Conservation (phyloP, 2,113 vertebrate genomes). For the Diphyllodes magnificus region DNA sequence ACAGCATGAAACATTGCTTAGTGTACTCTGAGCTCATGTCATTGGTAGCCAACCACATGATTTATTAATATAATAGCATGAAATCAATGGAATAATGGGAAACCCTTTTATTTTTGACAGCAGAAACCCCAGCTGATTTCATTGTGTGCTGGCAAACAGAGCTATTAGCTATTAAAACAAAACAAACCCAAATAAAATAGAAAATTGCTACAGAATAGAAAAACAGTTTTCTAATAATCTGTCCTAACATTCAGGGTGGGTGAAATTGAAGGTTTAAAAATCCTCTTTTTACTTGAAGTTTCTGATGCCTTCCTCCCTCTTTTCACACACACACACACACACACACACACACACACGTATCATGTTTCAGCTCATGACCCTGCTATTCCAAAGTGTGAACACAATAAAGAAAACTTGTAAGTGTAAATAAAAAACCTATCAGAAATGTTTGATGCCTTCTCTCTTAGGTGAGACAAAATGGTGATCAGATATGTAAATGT, state of each 20-base stretch:
- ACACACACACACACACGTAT: fast-evolving
- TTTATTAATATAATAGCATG: not conserved
- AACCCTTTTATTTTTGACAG: not conserved
- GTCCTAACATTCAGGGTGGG: not conserved
- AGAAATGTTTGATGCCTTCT: not conserved
- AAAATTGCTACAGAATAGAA: not conserved
- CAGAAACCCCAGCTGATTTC: not conserved
- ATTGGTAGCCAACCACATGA: not conserved
- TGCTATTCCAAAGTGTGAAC: not conserved
- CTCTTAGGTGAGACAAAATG: not conserved
- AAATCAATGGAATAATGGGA: constrained; percentile 22
- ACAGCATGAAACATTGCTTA: not conserved
- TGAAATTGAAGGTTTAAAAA: not conserved
- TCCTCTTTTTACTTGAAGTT: not conserved
- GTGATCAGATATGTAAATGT: not conserved
- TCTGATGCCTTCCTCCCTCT: not conserved
- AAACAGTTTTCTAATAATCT: not conserved
- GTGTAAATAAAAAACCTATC: not conserved
- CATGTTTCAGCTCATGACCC: not conserved
- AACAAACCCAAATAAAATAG: not conserved
- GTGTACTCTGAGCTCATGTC: not conserved
- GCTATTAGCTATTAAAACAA: not conserved
- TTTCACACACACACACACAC: not conserved
- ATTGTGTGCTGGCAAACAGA: not conserved
- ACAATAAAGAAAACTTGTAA: not conserved